Evolutionary conservation across 2,888 invertebrate species (phyloP), one percentile per base, ranked within the genome.

Genomic region (Psylliodes chrysocephalus): DNA sequence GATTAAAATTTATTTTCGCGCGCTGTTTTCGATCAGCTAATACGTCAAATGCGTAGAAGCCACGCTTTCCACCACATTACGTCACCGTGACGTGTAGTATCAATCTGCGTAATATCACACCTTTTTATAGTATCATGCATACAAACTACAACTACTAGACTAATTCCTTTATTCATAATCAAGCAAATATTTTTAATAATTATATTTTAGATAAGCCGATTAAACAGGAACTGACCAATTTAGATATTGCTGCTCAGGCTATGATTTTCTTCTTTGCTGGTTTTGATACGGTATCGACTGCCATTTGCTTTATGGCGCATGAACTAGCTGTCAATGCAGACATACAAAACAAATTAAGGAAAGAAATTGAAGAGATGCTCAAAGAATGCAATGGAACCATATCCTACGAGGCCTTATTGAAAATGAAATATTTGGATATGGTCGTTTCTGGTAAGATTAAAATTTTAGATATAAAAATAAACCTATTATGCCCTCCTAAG

Each of bases 311-410:
- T 65, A 73, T 85, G 0, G 77, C 86, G 0, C 83, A 87, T 40
- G 89, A 89, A 75, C 72, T 90, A 17, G 87, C 87, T 28, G 55
- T 85, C 2, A 84, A 89, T 77, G 84, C 85, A n/a, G 87, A 89
- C 0, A 76, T 87, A 0, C 89, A 89, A 75, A 81, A 47, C 3
- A 35, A 35, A 35, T 19, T 57, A 1, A 33, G 57, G 14, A n/a
- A 57, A n/a, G 57, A 57, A 57, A n/a, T 57, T 7, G 10, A n/a
- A 14, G 10, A 18, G 22, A 30, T 51, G 3, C 17, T 56, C 7
- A 8, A 51, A 30, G 15, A 44, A 15, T 53, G 46, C 12, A 51
- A 66, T 8, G 44, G 57, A 14, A 54, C 57, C 1, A 17, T 66
- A 17, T 56, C 62, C 1, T 52, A 63, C n/a, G 56, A 56, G 12